Conservation (phyloP, 2,113 vertebrate genomes). For the Euleptes europaea region DNA sequence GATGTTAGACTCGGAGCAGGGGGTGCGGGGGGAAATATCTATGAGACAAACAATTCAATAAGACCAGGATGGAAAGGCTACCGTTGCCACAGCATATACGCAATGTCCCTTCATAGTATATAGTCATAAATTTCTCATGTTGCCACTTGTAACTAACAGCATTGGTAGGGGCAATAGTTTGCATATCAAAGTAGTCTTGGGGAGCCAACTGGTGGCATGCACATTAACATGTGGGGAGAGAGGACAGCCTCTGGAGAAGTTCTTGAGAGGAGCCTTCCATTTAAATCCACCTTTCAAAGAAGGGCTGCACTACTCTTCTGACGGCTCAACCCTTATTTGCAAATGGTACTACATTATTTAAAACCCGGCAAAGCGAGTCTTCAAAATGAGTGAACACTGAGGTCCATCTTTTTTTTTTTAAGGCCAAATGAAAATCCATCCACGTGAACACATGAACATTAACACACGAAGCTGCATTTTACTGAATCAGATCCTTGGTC, state of each 20-base stretch:
- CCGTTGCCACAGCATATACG: background rate
- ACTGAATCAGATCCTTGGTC: too few relatives aligned
- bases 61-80: background rate
- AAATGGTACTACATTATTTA: background rate
- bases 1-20: background rate
- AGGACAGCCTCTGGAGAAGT: too few relatives aligned
- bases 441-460: too few relatives aligned
- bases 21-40: background rate
- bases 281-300: background rate
- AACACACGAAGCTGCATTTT: too few relatives aligned
- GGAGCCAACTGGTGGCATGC: too few relatives aligned
- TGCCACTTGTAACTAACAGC: background rate
- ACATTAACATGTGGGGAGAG: background rate
- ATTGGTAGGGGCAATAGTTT: background rate
- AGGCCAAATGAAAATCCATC: background rate
- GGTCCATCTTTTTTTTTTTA: background rate
- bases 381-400: background rate
- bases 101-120: background rate
- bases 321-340: background rate
- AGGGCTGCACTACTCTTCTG: background rate
- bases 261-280: background rate
- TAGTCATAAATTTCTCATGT: rapidly evolving
- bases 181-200: rapidly evolving
- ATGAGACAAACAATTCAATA: background rate
- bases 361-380: background rate